Base-by-base conservation (phyloP, 2,888 invertebrate genomes). In the Sturmia bella region DNA sequence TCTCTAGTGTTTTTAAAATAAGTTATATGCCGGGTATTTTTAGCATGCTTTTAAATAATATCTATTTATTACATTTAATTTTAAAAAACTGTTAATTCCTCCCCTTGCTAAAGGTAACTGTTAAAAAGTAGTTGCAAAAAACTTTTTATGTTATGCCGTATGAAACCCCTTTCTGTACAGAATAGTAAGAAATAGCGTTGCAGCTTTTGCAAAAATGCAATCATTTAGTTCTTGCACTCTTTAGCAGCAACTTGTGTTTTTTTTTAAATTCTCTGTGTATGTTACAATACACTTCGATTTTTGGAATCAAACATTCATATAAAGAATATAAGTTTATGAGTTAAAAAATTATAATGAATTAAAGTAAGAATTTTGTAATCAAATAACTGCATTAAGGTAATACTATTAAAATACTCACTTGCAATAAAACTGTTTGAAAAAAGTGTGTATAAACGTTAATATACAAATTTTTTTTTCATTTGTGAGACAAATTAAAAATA, bases 141-240 rank as follows among this genome's bases (percentile, higher is more conserved):
- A 37, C 45, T 17, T 52, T 19, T 57, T 56, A 50, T 61, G 59
- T 52, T 69, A 15, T 41, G 52, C 37, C 54, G 45, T 39, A 19
- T 57, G 41, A 15, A 64, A 70, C 27, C 73, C 73, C 66, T 73
- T 68, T 68, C 52, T 64, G 17, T 68, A 39, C 66, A 73, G 63
- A 69, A 64, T 56, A 32, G 12, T 69, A 63, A 73, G 77, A 48
- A 63, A 56, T 45, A 69, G 77, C 64, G 56, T 81, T 81, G 81
- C 81, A 81, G 81, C 68, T 52, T 81, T 81, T 43, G 41, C 17
- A 63, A 73, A 77, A 77, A 63, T 77, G 77, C 81, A 89, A 87
- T 89, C 91, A 91, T 91, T 91, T 91, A 91, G 91, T 91, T 91
- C 90, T 91, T 90, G 91, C 90, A 90, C 91, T 91, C 90, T 90